Conservation (phyloP, 2,888 invertebrate species). For the Pocota personata region DNA sequence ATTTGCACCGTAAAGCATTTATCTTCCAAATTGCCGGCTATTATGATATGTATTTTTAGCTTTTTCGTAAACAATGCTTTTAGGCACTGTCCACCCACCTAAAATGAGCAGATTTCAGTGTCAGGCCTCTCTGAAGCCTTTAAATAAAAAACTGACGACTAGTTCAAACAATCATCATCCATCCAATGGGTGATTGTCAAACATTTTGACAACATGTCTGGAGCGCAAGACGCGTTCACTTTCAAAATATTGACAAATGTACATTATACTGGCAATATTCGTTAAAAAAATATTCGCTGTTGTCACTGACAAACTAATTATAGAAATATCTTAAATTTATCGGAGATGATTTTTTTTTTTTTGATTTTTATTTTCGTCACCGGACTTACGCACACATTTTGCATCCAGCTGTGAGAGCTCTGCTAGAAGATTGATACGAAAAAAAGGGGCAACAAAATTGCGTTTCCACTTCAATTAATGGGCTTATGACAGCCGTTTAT, state of each 20-base stretch:
- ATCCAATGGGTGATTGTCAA: background rate
- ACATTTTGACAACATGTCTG: constrained; percentile 4
- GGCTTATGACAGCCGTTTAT: background rate
- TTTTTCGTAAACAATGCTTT: constrained; percentile 38
- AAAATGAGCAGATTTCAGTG: constrained; percentile 6
- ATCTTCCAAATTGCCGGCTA: background rate
- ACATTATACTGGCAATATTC: constrained; percentile 10
- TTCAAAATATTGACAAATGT: constrained; percentile 26
- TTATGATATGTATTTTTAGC: background rate
- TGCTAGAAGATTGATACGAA: background rate
- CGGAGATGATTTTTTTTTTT: background rate
- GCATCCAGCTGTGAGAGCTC: background rate
- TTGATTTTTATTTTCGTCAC: background rate
- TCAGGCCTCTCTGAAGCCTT: background rate
- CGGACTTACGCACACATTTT: background rate
- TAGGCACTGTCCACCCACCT: constrained; percentile 34
- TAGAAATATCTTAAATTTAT: background rate
- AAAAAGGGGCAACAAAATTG: constrained; percentile 5
- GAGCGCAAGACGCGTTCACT: background rate
- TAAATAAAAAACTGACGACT: background rate
- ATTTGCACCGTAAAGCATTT: background rate
- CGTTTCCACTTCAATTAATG: constrained; percentile 32
- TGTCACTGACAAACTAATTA: background rate
- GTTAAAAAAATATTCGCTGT: background rate
- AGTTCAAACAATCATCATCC: background rate